Conservation (phyloP, 2,888 invertebrate species). For the Linnaemya tessellans region DNA sequence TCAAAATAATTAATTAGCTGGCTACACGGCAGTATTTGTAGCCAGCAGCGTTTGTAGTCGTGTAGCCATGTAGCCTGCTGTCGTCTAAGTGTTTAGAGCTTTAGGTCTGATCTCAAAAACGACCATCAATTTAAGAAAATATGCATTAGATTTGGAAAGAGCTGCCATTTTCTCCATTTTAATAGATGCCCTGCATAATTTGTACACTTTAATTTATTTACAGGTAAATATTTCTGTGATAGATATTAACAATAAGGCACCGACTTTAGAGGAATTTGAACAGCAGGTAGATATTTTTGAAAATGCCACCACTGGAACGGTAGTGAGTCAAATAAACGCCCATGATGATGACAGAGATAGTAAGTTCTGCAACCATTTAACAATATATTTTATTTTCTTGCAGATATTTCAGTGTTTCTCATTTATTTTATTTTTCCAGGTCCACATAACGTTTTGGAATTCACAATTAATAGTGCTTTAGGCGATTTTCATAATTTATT, state of each 20-base stretch:
- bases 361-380: constrained; percentile 76
- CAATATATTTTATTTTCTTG: neutral
- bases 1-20: no score
- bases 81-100: no score
- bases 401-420: neutral
- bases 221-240: constrained; percentile 85
- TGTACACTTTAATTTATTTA: constrained; percentile 57
- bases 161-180: no score
- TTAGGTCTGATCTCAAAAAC: no score
- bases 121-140: no score
- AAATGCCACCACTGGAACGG: constrained; percentile 82
- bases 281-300: constrained; percentile 84
- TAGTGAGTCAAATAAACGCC: constrained; percentile 81
- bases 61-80: no score
- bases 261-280: constrained; percentile 81
- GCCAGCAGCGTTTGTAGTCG: no score
- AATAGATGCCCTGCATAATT: no score
- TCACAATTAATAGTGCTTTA: constrained; percentile 84
- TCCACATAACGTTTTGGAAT: constrained; percentile 85
- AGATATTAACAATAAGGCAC: constrained; percentile 86
- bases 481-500: constrained; percentile 84
- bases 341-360: constrained; percentile 86
- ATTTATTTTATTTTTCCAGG: constrained; percentile 70
- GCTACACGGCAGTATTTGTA: no score
- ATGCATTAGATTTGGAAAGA: no score